Percentiles rank a stretch among this genome's conserved stretches.
Evolutionary conservation across 1,140 invertebrate species (phyloP).

Genomic region (Drosophila tsacasi): DNA sequence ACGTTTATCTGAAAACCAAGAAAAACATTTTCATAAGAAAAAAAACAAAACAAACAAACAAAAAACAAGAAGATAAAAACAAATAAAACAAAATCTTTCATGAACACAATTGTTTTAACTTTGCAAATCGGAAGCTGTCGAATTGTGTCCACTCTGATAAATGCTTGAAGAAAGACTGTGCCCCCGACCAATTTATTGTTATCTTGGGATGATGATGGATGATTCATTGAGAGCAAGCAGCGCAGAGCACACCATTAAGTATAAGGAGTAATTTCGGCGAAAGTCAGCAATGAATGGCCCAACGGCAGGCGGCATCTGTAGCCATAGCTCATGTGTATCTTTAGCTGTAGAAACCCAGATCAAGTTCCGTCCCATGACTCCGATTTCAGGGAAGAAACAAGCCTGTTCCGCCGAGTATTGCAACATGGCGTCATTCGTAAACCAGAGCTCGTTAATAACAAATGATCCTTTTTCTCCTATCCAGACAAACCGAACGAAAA

Average conservation of each 20-base stretch:
- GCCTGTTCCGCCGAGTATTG: constrained; percentile 30
- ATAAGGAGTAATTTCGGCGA: constrained; percentile 12
- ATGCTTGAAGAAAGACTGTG: constrained; percentile 56
- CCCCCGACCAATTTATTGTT: constrained; percentile 13
- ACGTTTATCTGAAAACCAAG: constrained; percentile 50
- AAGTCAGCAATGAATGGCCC: constrained; percentile 46
- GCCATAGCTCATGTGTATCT: constrained; percentile 29
- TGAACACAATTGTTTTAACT: constrained; percentile 71
- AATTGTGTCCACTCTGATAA: constrained; percentile 41
- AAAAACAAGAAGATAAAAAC: constrained; percentile 51
- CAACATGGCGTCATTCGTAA: neutral
- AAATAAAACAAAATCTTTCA: constrained; percentile 76
- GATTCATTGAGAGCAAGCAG: constrained; percentile 69
- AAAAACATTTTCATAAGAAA: constrained; percentile 73
- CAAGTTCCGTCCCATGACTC: constrained; percentile 1
- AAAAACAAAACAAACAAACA: constrained; percentile 33
- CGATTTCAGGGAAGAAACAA: neutral
- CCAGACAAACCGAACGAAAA: neutral
- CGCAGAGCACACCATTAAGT: constrained; percentile 52
- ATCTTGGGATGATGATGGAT: constrained; percentile 67
- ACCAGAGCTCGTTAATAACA: constrained; percentile 6
- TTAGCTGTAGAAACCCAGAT: constrained; percentile 34
- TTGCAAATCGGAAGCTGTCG: constrained; percentile 38
- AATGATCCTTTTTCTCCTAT: neutral
- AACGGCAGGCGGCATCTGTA: constrained; percentile 6